These are phyloP conservation scores for Salminus brasiliensis DNA, from an alignment of 2,113 vertebrate species.

Conservation along the genomic window DNA sequence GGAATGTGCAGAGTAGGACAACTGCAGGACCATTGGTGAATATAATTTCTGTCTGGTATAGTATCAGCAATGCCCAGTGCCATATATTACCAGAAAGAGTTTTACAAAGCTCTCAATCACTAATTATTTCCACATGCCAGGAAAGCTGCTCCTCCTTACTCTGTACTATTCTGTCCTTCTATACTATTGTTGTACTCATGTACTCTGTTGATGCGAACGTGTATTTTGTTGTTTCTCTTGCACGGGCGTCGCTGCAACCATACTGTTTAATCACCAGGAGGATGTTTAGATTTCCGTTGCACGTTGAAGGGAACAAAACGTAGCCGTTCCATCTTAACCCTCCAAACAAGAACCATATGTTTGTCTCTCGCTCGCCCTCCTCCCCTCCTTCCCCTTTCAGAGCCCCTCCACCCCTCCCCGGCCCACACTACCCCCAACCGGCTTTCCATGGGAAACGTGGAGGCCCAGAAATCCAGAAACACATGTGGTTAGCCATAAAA, in stretches of 20 bases:
- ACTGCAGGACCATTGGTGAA: background rate
- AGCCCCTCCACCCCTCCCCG: constrained; percentile 29
- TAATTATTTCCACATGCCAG: constrained; percentile 30
- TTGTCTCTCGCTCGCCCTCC: constrained; percentile 52
- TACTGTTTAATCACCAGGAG: constrained; percentile 53
- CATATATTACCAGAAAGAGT: background rate
- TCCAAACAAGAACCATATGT: constrained; percentile 72
- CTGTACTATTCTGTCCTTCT: background rate
- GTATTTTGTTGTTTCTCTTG: constrained; percentile 41
- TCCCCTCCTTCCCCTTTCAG: constrained; percentile 21
- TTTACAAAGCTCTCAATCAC: constrained; percentile 21
- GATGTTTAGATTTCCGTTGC: constrained; percentile 53
- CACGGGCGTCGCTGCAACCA: constrained; percentile 35
- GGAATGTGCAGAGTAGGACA: background rate
- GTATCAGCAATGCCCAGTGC: background rate
- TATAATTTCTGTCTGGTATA: background rate
- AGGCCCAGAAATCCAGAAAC: constrained; percentile 75
- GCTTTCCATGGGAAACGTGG: constrained; percentile 77
- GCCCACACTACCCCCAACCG: constrained; percentile 38
- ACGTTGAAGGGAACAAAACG: constrained; percentile 45
- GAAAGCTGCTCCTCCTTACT: background rate
- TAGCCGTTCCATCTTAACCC: constrained; percentile 41
- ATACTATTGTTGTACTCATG: constrained; percentile 8
- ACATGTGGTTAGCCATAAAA: constrained; percentile 78
- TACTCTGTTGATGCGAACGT: constrained; percentile 25